A percentile compares a stretch with the other conserved stretches of the same genome.
Evolutionary conservation across 1,140 invertebrate genomes (phyloP).

Genomic region (Zaprionus kolodkinae): DNA sequence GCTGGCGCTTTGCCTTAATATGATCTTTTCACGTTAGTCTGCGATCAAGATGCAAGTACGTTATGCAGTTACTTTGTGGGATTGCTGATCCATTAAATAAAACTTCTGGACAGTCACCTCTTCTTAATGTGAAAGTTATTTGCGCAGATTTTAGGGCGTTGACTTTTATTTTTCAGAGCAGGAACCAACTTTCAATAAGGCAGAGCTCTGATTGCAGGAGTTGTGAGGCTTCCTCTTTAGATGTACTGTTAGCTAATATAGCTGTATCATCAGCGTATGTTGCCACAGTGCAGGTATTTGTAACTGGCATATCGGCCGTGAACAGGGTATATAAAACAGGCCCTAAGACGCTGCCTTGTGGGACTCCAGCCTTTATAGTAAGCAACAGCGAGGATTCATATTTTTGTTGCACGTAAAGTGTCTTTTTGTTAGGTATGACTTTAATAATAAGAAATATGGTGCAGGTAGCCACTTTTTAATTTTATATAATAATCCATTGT

Average conservation of each 20-base stretch:
- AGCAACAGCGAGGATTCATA: background rate
- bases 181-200: conserved; percentile 35
- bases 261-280: conserved; percentile 27
- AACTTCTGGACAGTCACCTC: conserved; percentile 23
- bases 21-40: conserved; percentile 28
- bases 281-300: conserved; percentile 3
- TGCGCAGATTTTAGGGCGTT: no score
- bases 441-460: conserved; percentile 47
- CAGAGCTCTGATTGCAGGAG: conserved; percentile 21
- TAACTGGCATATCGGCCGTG: conserved; percentile 27
- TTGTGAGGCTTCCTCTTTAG: conserved; percentile 16
- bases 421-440: conserved; percentile 55
- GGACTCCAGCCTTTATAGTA: background rate
- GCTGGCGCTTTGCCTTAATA: conserved; percentile 28
- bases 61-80: conserved; percentile 27
- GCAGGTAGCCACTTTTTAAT: conserved; percentile 42
- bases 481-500: conserved; percentile 75
- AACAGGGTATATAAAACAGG: conserved; percentile 33
- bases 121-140: conserved; percentile 31
- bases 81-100: conserved; percentile 31
- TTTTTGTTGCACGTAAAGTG: conserved; percentile 57
- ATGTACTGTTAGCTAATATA: conserved; percentile 18
- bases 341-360: conserved; percentile 3
- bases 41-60: conserved; percentile 24
- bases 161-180: no score